phyloP scores from a whole-genome alignment of 2,888 invertebrate species.

The Pterostichus madidus region DNA sequence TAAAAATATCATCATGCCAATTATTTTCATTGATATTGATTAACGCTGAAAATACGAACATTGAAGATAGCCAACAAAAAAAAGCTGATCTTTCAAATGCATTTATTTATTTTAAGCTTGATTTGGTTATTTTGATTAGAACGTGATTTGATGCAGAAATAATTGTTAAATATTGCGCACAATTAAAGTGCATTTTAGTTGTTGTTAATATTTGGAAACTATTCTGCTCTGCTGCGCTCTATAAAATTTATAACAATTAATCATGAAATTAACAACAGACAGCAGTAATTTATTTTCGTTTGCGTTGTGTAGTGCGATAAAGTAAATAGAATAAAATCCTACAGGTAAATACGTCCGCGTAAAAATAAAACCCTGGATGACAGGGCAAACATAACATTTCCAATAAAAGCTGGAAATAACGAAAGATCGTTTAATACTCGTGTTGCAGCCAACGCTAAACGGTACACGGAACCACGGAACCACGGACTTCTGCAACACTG shows the following conservation, averaged over 20 bases:
- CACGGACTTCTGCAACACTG: too few species aligned
- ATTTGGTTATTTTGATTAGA: too few species aligned
- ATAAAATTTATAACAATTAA: not conserved
- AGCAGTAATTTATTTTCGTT: conserved; percentile 26
- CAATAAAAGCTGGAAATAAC: conserved; percentile 58
- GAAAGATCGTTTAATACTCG: conserved; percentile 55
- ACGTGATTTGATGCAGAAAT: too few species aligned
- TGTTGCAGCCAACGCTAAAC: not conserved
- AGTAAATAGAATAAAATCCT: conserved; percentile 44
- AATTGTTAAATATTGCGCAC: too few species aligned
- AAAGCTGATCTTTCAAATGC: too few species aligned
- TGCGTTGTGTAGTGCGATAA: conserved; percentile 2
- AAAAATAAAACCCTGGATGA: conserved; percentile 22
- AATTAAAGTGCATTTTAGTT: too few species aligned
- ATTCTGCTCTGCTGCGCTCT: too few species aligned
- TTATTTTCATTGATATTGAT: not conserved
- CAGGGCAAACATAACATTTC: conserved; percentile 45
- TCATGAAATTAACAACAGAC: not conserved
- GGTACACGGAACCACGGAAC: not conserved
- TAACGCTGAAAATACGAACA: too few species aligned
- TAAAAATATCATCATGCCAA: conserved; percentile 30
- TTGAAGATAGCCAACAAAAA: too few species aligned
- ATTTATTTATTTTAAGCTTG: not conserved
- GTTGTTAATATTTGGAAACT: too few species aligned
- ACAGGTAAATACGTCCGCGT: conserved; percentile 26